These are phyloP conservation scores for Oreochromis aureus DNA, from an alignment of 2,113 vertebrate species.

Conservation along the genomic window DNA sequence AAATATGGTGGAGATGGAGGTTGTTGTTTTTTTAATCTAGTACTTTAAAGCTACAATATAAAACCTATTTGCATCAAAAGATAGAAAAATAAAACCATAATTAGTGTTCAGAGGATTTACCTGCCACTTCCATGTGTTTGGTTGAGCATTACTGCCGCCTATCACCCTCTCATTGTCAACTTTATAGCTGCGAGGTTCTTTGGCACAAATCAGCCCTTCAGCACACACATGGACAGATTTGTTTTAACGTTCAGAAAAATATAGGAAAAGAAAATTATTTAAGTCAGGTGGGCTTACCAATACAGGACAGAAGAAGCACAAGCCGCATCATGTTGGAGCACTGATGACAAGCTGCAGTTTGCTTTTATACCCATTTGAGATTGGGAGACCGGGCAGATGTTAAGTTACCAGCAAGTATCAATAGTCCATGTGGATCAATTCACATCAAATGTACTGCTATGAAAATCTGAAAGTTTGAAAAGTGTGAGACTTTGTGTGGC, in stretches of 20 bases:
- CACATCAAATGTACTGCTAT: background rate
- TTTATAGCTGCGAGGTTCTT: constrained; percentile 14
- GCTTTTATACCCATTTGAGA: constrained; percentile 16
- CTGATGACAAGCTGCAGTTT: background rate
- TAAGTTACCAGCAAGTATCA: background rate
- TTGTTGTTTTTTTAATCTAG: background rate
- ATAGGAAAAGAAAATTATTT: background rate
- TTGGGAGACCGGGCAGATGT: background rate
- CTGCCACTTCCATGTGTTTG: constrained; percentile 70
- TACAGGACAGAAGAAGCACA: constrained; percentile 42
- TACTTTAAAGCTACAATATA: background rate
- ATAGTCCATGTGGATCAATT: background rate
- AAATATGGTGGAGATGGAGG: background rate
- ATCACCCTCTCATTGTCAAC: constrained; percentile 49
- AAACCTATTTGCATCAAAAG: background rate
- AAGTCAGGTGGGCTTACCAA: constrained; percentile 32
- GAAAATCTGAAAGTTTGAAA: background rate
- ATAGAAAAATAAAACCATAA: background rate
- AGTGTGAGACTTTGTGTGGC: background rate
- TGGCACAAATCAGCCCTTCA: constrained; percentile 50
- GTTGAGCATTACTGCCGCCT: constrained; percentile 44
- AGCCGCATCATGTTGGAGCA: constrained; percentile 51
- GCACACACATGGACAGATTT: background rate
- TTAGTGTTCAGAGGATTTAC: constrained; percentile 27
- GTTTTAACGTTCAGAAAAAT: background rate